Evolutionary conservation across 2,113 vertebrate species (phyloP).

Genomic region (Pseudorasbora parva): DNA sequence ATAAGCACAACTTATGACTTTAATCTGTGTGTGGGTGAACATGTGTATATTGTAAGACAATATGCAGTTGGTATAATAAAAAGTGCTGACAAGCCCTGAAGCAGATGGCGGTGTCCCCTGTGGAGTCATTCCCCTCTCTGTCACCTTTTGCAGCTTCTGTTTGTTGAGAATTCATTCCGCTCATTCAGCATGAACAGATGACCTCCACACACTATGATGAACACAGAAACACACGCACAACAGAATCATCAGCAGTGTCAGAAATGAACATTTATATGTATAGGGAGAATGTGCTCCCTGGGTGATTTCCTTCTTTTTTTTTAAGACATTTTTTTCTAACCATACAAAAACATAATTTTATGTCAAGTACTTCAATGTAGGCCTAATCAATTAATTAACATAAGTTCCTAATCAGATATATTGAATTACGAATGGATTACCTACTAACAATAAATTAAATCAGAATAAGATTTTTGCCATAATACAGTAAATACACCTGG

Average conservation of each 20-base stretch:
- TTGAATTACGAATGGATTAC: not conserved
- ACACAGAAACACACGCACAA: not conserved
- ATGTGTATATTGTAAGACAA: conserved; percentile 41
- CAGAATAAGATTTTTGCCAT: too few relatives aligned
- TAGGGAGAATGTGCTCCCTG: not conserved
- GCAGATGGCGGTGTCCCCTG: conserved; percentile 67
- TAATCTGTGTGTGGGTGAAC: conserved; percentile 31
- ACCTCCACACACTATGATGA: conserved; percentile 28
- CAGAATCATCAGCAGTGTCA: not conserved
- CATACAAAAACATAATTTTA: not conserved
- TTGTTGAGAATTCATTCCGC: conserved; percentile 61
- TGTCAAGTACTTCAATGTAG: not conserved
- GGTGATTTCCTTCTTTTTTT: not conserved
- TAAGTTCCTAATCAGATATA: not conserved
- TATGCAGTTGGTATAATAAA: conserved; percentile 54
- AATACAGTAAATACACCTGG: too few relatives aligned
- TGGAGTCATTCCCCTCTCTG: conserved; percentile 61
- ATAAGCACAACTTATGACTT: conserved; percentile 23
- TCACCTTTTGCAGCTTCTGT: conserved; percentile 59
- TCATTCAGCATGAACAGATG: conserved; percentile 51
- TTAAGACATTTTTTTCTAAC: not conserved
- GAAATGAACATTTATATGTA: not conserved
- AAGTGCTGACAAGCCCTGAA: conserved; percentile 63
- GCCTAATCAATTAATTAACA: not conserved
- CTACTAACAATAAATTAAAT: too few relatives aligned